Evolutionary conservation across 2,113 vertebrate species (phyloP).

Genomic region (Salminus brasiliensis): DNA sequence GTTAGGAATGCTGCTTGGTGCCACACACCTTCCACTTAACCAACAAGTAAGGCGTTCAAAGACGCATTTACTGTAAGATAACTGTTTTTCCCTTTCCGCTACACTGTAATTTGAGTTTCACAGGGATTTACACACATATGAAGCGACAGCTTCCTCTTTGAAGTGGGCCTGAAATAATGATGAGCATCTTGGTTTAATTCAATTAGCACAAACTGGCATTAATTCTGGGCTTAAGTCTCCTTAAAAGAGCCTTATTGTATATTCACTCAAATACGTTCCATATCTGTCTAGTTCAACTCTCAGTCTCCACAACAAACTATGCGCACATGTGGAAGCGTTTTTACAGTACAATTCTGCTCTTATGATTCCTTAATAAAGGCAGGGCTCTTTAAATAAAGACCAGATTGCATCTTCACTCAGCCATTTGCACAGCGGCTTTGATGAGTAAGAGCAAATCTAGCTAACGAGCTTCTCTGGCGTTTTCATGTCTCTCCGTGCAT

Average conservation of each 20-base stretch:
- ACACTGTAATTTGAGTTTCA: slow-evolving; percentile 39
- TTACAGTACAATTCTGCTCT: slow-evolving; percentile 49
- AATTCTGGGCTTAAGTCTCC: slow-evolving; percentile 48
- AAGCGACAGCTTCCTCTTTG: slow-evolving; percentile 47
- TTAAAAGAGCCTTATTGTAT: slow-evolving; percentile 35
- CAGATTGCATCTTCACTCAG: slow-evolving; percentile 46
- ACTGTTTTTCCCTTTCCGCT: not conserved
- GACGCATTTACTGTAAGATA: slow-evolving; percentile 34
- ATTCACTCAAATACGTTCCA: slow-evolving; percentile 44
- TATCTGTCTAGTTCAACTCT: slow-evolving; percentile 49
- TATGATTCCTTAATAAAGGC: slow-evolving; percentile 51
- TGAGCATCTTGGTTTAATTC: slow-evolving; percentile 47
- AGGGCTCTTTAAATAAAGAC: slow-evolving; percentile 47
- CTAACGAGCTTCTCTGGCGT: slow-evolving; percentile 33
- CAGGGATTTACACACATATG: slow-evolving; percentile 35
- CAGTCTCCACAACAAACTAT: slow-evolving; percentile 50
- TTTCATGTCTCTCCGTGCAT: slow-evolving; percentile 19
- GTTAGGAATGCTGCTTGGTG: not conserved
- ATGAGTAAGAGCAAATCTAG: slow-evolving; percentile 42
- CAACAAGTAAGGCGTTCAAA: slow-evolving; percentile 14
- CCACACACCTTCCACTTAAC: not conserved
- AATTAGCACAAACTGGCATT: slow-evolving; percentile 20
- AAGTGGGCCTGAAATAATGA: slow-evolving; percentile 51
- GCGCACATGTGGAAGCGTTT: slow-evolving; percentile 59
- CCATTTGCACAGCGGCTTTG: slow-evolving; percentile 31